Evolutionary conservation across 2,888 invertebrate genomes (phyloP).

Genomic region (Dendrolimus pini): DNA sequence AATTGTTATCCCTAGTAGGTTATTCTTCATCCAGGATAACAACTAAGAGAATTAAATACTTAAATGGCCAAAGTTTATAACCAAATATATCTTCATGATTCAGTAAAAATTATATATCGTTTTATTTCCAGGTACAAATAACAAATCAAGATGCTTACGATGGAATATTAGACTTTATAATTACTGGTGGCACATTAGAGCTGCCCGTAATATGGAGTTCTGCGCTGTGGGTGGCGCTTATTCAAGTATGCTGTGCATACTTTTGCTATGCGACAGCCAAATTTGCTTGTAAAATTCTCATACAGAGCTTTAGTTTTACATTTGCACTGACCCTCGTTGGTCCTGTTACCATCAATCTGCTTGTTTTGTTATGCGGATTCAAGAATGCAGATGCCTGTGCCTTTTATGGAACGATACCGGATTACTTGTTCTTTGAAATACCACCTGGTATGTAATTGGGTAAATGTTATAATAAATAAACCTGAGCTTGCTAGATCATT

Average conservation of each 20-base stretch:
- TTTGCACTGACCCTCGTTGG: constrained; percentile 87
- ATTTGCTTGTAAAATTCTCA: constrained; percentile 92
- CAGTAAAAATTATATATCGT: too few relatives aligned
- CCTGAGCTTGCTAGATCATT: too few relatives aligned
- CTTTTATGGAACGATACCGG: constrained; percentile 81
- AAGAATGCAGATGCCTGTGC: constrained; percentile 81
- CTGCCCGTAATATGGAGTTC: constrained; percentile 46
- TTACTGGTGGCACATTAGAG: constrained; percentile 40
- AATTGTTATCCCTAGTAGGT: too few relatives aligned
- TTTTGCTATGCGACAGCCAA: constrained; percentile 82
- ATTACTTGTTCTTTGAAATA: constrained; percentile 91
- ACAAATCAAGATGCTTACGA: constrained; percentile 45
- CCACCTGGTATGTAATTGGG: constrained; percentile 71
- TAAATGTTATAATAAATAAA: too few relatives aligned
- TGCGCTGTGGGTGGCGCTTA: constrained; percentile 77
- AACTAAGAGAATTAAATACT: too few relatives aligned
- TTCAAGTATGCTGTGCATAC: constrained; percentile 82
- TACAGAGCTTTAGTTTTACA: constrained; percentile 92
- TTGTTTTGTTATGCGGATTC: constrained; percentile 80
- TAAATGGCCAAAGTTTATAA: too few relatives aligned
- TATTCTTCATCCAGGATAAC: too few relatives aligned
- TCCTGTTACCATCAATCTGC: constrained; percentile 82
- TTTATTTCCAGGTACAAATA: constrained; percentile 58
- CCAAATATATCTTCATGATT: too few relatives aligned
- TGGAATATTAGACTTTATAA: constrained; percentile 47